These are phyloP conservation scores for Brachionus rubens DNA, from an alignment of 1,140 invertebrate species.

Conservation along the genomic window DNA sequence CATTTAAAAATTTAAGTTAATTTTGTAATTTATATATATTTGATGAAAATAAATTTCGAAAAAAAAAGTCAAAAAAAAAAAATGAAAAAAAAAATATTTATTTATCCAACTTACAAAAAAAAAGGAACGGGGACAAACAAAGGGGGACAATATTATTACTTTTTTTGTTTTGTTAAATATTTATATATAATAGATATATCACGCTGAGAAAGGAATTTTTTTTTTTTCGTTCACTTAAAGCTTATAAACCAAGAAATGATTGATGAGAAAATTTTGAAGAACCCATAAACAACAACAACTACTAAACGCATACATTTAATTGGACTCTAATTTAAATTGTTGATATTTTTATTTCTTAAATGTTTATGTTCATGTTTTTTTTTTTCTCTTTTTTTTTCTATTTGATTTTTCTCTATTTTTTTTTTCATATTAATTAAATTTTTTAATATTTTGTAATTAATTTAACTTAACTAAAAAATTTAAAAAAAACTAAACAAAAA, in stretches of 20 bases:
- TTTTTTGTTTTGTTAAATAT: too few relatives aligned
- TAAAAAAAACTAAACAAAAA: conserved; percentile 10
- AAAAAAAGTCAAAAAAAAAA: too few relatives aligned
- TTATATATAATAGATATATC: too few relatives aligned
- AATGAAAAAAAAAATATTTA: too few relatives aligned
- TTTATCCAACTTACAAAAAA: too few relatives aligned
- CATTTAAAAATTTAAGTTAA: neutral
- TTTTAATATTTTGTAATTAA: conserved; percentile 43
- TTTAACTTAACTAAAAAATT: conserved; percentile 14
- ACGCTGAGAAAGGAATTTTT: too few relatives aligned
- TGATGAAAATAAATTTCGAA: too few relatives aligned
- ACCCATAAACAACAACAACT: neutral
- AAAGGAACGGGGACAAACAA: too few relatives aligned
- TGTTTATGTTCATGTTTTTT: conserved; percentile 40
- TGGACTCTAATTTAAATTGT: conserved; percentile 14
- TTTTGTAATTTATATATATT: too few relatives aligned
- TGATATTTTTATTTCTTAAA: conserved; percentile 20
- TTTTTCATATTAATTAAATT: conserved; percentile 41
- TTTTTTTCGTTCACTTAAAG: too few relatives aligned
- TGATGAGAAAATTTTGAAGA: neutral
- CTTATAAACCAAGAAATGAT: too few relatives aligned
- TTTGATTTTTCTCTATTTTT: neutral
- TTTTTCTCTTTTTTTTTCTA: conserved; percentile 12
- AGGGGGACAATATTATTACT: too few relatives aligned
- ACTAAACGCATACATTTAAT: conserved; percentile 10